Evolutionary conservation across 2,888 invertebrate species (phyloP), one percentile per base, ranked within the genome.

Genomic region (Athripsodes cinereus): DNA sequence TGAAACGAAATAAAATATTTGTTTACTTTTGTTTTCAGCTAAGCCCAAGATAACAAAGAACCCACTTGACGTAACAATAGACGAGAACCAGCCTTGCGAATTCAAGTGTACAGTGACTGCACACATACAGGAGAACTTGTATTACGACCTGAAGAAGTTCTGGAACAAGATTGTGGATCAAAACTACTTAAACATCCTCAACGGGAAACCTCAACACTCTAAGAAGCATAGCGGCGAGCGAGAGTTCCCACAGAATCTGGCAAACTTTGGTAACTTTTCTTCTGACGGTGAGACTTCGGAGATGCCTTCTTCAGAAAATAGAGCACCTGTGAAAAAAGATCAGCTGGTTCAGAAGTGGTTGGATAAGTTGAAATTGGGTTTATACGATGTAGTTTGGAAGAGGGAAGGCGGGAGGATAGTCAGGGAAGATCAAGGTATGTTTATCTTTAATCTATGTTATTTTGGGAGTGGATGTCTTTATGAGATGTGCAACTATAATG

Each of bases 101-200:
- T 73, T 92, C 61, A 77, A 73, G n/a, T 92, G 92, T 68, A 73
- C 75, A n/a, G 84, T 81, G 63, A 74, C 73, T 21, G 78, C 85
- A 2, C 51, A 61, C 22, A 40, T 60, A 47, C 21, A 47, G 11
- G 58, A 60, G 8, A 22, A 54, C 20, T 46, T 63, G 13, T 54
- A 55, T 13, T 35, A 47, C 19, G 53, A 56, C 13, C 20, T 62
- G 8, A 55, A 56, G 54, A 22, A 58, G 3, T 63, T 61, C 53
- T 63, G 63, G 59, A 55, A 47, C 62, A 57, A 59, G 40, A 60
- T 62, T 11, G 48, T 62, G 2, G 54, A 59, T 26, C 55, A 55
- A 22, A 26, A 52, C 13, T 59, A 59, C 20, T 16, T 55, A 13
- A 51, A 62, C 16, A 58, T 13, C 57, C 63, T 57, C 47, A 67